These are phyloP conservation scores for Sycophila sp. DNA, from an alignment of 1,140 invertebrate genomes.

Conservation along the genomic window DNA sequence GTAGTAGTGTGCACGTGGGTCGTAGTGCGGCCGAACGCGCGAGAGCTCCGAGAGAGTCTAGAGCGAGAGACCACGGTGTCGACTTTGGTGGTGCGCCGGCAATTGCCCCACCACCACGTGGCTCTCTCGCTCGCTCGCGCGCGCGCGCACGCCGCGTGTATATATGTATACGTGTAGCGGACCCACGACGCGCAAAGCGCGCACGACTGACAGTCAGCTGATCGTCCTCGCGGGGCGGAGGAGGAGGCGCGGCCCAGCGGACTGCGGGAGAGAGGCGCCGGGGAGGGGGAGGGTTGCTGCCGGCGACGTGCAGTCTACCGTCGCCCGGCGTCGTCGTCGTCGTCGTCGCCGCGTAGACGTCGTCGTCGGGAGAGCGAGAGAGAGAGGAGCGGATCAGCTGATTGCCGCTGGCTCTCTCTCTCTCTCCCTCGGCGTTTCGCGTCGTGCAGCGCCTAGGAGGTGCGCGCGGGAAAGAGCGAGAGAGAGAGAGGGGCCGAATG, in stretches of 20 bases:
- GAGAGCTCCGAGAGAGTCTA: neutral
- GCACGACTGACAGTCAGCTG: conserved; percentile 58
- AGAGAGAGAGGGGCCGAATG: too few relatives aligned
- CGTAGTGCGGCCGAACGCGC: neutral
- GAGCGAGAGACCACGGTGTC: neutral
- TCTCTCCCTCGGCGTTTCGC: neutral
- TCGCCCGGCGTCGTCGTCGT: conserved; percentile 39
- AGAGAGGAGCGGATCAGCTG: conserved; percentile 51
- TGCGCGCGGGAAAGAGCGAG: conserved; percentile 44
- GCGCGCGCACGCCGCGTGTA: neutral
- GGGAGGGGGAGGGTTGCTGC: conserved; percentile 26
- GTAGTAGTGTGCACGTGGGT: neutral
- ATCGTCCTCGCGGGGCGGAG: conserved; percentile 48
- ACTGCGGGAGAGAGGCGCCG: neutral
- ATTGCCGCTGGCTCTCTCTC: conserved; percentile 41
- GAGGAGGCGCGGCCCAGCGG: neutral
- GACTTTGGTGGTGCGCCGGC: conserved; percentile 17
- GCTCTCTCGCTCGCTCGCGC: conserved; percentile 4
- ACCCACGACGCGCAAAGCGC: conserved; percentile 46
- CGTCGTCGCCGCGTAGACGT: too few relatives aligned
- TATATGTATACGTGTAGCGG: neutral
- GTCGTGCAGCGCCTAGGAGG: conserved; percentile 41
- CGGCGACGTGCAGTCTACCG: conserved; percentile 56
- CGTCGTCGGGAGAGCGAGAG: conserved; percentile 3
- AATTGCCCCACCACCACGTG: conserved; percentile 21